phyloP scores from a whole-genome alignment of 2,113 vertebrate species.

The Xiphias gladius region DNA sequence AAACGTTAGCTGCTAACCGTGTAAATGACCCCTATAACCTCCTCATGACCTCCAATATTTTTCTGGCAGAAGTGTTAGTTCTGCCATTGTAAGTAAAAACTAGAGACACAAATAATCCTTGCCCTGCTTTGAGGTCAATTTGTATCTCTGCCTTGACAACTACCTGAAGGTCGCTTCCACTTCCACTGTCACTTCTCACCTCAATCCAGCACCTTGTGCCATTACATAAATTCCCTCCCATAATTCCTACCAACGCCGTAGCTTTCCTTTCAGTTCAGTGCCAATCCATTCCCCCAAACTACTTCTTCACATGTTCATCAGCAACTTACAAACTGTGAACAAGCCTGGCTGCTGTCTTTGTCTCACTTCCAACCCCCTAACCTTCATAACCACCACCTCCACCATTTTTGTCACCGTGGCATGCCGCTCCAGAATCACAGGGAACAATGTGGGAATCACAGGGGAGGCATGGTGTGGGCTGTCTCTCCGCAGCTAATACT shows the following conservation, averaged over 20 bases:
- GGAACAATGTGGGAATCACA: conserved; percentile 72
- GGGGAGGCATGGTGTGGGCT: conserved; percentile 65
- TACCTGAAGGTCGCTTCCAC: conserved; percentile 12
- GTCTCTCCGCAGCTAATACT: conserved; percentile 69
- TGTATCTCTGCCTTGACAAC: not conserved
- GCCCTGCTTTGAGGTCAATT: not conserved
- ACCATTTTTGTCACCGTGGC: conserved; percentile 55
- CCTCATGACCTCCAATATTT: not conserved
- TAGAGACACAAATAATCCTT: not conserved
- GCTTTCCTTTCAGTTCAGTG: not conserved
- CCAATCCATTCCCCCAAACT: not conserved
- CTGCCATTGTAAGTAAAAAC: not conserved
- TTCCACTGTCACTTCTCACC: not conserved
- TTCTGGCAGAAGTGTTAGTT: not conserved
- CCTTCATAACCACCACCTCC: conserved; percentile 56
- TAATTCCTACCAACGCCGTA: not conserved
- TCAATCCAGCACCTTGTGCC: not conserved
- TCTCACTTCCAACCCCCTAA: conserved; percentile 40
- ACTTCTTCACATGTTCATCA: conserved; percentile 45
- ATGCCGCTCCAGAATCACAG: conserved; percentile 49
- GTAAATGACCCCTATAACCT: conserved; percentile 20
- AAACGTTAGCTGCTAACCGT: not conserved
- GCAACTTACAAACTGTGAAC: conserved; percentile 79
- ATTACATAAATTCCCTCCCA: conserved; percentile 1
- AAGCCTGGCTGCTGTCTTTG: conserved; percentile 55